Evolutionary conservation across 2,888 invertebrate species (phyloP).

Genomic region (Nephrotoma guestfalica): DNA sequence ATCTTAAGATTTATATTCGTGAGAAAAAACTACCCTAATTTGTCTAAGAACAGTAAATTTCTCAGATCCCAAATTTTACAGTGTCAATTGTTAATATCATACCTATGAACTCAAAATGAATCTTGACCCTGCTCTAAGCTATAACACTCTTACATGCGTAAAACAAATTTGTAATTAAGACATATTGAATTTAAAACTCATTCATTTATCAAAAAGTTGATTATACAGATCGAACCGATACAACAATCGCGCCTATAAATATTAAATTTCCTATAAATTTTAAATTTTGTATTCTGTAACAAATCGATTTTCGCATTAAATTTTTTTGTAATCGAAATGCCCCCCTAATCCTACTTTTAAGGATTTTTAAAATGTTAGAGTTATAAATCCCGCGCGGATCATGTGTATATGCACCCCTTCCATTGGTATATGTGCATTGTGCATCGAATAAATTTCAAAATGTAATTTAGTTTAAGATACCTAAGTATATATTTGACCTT

Average conservation of each 20-base stretch:
- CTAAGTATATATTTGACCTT: background rate
- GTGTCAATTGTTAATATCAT: background rate
- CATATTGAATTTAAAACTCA: background rate
- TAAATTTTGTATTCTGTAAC: background rate
- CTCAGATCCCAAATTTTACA: background rate
- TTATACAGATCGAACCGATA: background rate
- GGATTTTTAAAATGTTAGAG: background rate
- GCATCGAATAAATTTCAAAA: too few species aligned
- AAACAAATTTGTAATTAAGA: background rate
- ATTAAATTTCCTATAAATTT: background rate
- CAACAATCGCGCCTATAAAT: background rate
- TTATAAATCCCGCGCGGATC: background rate
- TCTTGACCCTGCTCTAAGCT: background rate
- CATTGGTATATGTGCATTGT: too few species aligned
- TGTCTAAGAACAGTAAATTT: background rate
- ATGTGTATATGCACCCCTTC: too few species aligned
- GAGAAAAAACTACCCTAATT: background rate
- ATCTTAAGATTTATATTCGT: background rate
- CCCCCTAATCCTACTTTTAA: background rate
- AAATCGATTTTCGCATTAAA: background rate
- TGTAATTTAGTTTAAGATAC: too few species aligned
- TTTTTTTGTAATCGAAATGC: background rate
- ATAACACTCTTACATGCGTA: too few species aligned
- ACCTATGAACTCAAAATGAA: background rate
- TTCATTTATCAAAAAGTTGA: background rate